Base-by-base conservation (phyloP, 2,888 invertebrate species). In the Nudaria mundana region DNA sequence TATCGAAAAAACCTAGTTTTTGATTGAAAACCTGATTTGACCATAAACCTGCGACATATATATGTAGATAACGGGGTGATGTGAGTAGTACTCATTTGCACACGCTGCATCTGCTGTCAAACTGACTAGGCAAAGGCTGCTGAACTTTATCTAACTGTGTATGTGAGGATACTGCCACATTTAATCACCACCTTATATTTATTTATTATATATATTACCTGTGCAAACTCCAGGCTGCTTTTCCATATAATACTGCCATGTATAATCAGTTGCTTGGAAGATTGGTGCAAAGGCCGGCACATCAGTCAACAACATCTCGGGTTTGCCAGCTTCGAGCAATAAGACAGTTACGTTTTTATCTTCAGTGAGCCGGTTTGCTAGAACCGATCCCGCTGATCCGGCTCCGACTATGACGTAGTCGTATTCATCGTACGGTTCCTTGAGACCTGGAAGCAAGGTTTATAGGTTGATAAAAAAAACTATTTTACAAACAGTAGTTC, bases 171-270 rank as follows among this genome's bases (percentile, higher is more conserved):
- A n/a, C n/a, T n/a, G n/a, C n/a, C n/a, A n/a, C n/a, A n/a, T n/a
- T n/a, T n/a, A n/a, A n/a, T n/a, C n/a, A n/a, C n/a, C n/a, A n/a
- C n/a, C n/a, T n/a, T n/a, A n/a, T n/a, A 18, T 18, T 20, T 20
- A 7, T 20, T 20, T 7, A 20, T 20, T 20, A 7, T 3, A n/a
- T 10, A 10, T 23, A 41, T 52, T 50, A 88, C 92, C 91, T 35
- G 84, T 77, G 43, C 94, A 94, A 1, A 92, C 90, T 11, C 83
- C 83, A 1, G 85, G 80, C 56, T 94, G 93, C 0, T 90, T 91
- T 55, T 92, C 91, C 47, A 93, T 92, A 30, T 90, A 90, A 72
- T 93, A 94, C 30, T 91, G 91, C 94, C 94, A 95, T 50, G 94
- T 91, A 60, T 92, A 92, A 28, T 91, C 90, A 0, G 92, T 91